Percentiles rank a stretch among this genome's conserved stretches.
phyloP scores from a whole-genome alignment of 2,113 vertebrate genomes.

The Epinephelus cyanopodus region DNA sequence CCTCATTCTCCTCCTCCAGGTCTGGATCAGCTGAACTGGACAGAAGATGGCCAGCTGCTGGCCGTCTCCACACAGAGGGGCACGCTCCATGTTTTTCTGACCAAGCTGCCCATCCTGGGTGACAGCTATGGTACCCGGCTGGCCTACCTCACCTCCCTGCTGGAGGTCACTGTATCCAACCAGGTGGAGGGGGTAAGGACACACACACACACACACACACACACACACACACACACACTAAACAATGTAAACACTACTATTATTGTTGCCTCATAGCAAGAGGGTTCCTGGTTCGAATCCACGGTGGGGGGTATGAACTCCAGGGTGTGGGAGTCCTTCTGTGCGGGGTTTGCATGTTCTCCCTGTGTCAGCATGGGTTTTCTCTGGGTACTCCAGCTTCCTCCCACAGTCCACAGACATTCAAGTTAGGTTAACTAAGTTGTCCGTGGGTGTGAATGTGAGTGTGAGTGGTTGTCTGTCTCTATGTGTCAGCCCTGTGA shows the following conservation, averaged over 20 bases:
- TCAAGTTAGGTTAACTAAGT: too few species aligned
- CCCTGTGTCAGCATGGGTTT: too few species aligned
- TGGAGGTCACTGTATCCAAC: conserved; percentile 95
- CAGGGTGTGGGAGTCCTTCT: too few species aligned
- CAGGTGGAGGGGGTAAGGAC: conserved; percentile 91
- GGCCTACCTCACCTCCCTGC: conserved; percentile 95
- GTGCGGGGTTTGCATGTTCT: too few species aligned
- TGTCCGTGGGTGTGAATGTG: too few species aligned
- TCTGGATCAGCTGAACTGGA: conserved; percentile 93
- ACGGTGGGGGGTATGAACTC: too few species aligned
- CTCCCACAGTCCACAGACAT: too few species aligned
- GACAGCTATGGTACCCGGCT: conserved; percentile 90
- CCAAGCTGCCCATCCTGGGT: conserved; percentile 95
- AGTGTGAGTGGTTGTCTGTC: too few species aligned
- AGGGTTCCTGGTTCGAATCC: too few species aligned
- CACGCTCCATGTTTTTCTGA: conserved; percentile 93
- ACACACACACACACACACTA: background rate
- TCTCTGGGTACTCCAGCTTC: too few species aligned
- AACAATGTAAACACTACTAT: background rate
- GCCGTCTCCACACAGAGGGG: conserved; percentile 93
- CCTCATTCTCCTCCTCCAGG: conserved; percentile 82
- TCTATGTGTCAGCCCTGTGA: too few species aligned
- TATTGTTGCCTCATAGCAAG: too few species aligned
- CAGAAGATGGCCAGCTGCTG: conserved; percentile 96
- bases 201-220: background rate